Conservation (phyloP, 2,113 vertebrate genomes). For the Beaufortia kweichowensis region DNA sequence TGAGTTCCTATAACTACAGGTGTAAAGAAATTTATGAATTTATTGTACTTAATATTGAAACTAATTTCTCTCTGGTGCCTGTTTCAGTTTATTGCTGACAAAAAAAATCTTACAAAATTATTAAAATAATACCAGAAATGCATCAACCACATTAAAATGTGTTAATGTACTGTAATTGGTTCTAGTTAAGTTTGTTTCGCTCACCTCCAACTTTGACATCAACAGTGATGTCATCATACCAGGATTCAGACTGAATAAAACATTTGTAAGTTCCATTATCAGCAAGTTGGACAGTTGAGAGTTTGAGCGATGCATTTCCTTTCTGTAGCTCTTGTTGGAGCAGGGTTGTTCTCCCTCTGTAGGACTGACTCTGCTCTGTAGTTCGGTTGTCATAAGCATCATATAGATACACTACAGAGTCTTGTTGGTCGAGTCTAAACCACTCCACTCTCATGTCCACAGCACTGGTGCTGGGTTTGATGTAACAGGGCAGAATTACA, state of each 20-base stretch:
- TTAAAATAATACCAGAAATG: background rate
- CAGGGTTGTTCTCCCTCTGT: conserved; percentile 29
- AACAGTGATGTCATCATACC: conserved; percentile 10
- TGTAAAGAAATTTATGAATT: background rate
- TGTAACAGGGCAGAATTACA: conserved; percentile 35
- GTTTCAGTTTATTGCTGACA: too few relatives aligned
- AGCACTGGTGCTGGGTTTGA: conserved; percentile 42
- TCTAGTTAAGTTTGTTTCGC: background rate
- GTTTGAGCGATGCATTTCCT: conserved; percentile 10
- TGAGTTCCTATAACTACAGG: background rate
- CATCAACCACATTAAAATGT: background rate
- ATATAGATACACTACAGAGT: conserved; percentile 36
- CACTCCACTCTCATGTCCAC: conserved; percentile 42
- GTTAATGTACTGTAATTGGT: background rate
- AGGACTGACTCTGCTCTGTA: conserved; percentile 27
- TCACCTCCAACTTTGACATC: background rate
- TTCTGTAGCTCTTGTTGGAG: conserved; percentile 19
- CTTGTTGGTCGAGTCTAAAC: background rate
- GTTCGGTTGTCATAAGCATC: background rate
- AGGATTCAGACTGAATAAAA: conserved; percentile 28
- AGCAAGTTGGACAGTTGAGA: background rate
- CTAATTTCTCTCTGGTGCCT: too few relatives aligned
- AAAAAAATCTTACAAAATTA: background rate
- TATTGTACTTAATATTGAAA: background rate
- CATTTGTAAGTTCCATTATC: conserved; percentile 26